Percentiles rank a stretch among this genome's conserved stretches.
These are phyloP conservation scores for Pheosia gnoma DNA, from an alignment of 2,888 invertebrate species.

Conservation along the genomic window DNA sequence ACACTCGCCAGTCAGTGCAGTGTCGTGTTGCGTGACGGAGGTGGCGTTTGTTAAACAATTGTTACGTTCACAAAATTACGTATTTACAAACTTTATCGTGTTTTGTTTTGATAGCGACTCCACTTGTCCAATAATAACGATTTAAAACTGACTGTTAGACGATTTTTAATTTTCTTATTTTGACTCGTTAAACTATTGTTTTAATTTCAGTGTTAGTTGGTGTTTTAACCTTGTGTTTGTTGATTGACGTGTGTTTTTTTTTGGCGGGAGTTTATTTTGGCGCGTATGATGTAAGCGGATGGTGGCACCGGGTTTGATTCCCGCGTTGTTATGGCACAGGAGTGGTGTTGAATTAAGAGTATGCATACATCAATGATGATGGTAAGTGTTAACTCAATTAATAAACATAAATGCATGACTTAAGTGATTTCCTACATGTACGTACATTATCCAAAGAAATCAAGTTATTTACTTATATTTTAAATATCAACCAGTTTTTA, in stretches of 20 bases:
- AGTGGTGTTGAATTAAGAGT: slow-evolving; percentile 50
- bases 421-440: not conserved
- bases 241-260: slow-evolving; percentile 74
- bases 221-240: slow-evolving; percentile 76
- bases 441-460: too few relatives aligned
- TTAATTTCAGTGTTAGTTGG: slow-evolving; percentile 60
- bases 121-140: slow-evolving; percentile 35
- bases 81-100: slow-evolving; percentile 79
- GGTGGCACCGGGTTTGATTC: slow-evolving; percentile 68
- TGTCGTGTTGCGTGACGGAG: slow-evolving; percentile 47
- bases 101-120: slow-evolving; percentile 65
- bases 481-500: not conserved
- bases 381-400: slow-evolving; percentile 57
- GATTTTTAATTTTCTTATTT: slow-evolving; percentile 24
- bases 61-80: slow-evolving; percentile 54
- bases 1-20: slow-evolving; percentile 58
- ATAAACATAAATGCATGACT: slow-evolving; percentile 7
- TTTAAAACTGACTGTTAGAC: slow-evolving; percentile 21
- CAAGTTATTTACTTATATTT: not conserved
- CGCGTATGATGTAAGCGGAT: slow-evolving; percentile 75
- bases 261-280: slow-evolving; percentile 72
- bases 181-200: slow-evolving; percentile 39
- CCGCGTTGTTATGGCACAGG: slow-evolving; percentile 58
- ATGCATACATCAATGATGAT: slow-evolving; percentile 82
- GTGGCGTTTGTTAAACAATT: slow-evolving; percentile 43